A percentile compares a stretch with the other conserved stretches of the same genome.
Conservation (phyloP, 2,888 invertebrate genomes). For the Aethes cnicana region DNA sequence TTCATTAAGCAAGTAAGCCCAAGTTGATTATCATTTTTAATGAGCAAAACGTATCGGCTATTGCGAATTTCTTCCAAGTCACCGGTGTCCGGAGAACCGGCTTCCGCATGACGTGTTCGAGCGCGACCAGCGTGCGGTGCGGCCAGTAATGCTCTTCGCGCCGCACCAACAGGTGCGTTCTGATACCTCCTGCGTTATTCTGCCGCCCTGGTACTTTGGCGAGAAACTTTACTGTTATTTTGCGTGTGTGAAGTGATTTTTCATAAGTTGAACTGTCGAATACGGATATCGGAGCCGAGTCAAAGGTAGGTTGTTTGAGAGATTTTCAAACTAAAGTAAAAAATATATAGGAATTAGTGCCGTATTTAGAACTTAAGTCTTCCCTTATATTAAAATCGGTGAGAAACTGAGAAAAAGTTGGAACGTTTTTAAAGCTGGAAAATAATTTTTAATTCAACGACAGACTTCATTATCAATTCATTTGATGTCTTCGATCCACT, state of each 20-base stretch:
- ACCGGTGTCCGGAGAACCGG: conserved; percentile 69
- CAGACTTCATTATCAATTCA: conserved; percentile 7
- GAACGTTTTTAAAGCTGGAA: conserved; percentile 31
- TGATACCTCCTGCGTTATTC: conserved; percentile 52
- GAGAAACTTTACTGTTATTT: too few species aligned
- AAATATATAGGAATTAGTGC: too few species aligned
- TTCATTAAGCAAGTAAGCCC: background rate
- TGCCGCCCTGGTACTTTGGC: conserved; percentile 53
- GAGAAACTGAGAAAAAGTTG: conserved; percentile 51
- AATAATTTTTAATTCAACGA: conserved; percentile 5
- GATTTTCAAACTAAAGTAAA: too few species aligned
- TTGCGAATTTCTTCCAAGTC: conserved; percentile 66
- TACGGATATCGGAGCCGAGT: background rate
- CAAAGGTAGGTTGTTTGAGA: conserved; percentile 10
- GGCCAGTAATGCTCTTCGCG: conserved; percentile 76
- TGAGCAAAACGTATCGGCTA: conserved; percentile 49
- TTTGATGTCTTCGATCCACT: background rate
- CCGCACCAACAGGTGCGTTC: conserved; percentile 74
- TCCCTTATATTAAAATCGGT: too few species aligned
- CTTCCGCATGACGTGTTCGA: conserved; percentile 75
- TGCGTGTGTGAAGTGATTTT: conserved; percentile 38
- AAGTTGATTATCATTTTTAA: conserved; percentile 1
- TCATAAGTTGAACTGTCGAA: conserved; percentile 1
- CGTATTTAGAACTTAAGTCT: too few species aligned
- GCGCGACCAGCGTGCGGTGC: conserved; percentile 68